A percentile compares a stretch with the other conserved stretches of the same genome.
phyloP scores from a whole-genome alignment of 2,888 invertebrate genomes.

The Clitarchus hookeri region DNA sequence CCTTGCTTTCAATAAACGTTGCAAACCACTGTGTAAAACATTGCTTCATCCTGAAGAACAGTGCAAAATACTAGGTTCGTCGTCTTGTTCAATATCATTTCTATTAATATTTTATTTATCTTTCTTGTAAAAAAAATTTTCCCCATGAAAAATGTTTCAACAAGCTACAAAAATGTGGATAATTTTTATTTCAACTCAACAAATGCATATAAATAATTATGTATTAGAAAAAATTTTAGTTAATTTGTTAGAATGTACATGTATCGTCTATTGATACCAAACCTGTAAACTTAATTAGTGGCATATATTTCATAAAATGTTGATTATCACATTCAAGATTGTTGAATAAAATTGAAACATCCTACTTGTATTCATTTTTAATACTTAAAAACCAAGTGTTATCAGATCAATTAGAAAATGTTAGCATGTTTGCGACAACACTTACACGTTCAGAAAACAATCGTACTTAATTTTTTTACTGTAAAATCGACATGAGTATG shows the following conservation, averaged over 20 bases:
- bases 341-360: no score
- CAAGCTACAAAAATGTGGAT: background rate
- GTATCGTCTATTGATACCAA: background rate
- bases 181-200: background rate
- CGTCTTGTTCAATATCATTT: background rate
- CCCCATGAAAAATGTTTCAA: background rate
- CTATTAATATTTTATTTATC: background rate
- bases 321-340: background rate
- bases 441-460: background rate
- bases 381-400: background rate
- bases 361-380: conserved; percentile 4
- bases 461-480: conserved; percentile 2
- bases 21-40: background rate
- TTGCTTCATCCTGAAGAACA: conserved; percentile 6
- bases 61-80: background rate
- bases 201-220: background rate
- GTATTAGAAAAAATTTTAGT: background rate
- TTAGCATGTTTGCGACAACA: background rate
- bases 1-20: conserved; percentile 2
- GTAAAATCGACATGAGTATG: background rate
- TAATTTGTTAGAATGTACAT: background rate
- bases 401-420: background rate
- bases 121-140: background rate
- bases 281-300: background rate
- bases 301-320: background rate